Conservation (phyloP, 1,140 invertebrate species). For the Ruditapes philippinarum region DNA sequence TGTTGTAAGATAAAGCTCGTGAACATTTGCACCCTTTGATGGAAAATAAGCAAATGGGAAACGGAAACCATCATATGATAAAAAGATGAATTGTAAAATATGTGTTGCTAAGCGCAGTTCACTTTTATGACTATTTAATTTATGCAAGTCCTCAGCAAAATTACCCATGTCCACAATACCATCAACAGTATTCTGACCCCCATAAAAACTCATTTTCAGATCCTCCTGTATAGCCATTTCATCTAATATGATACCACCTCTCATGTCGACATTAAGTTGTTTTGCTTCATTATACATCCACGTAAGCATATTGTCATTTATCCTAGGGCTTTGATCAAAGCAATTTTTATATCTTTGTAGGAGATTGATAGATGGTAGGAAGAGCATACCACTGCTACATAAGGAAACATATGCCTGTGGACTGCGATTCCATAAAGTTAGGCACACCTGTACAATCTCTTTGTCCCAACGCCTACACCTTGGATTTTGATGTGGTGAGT, state of each 20-base stretch:
- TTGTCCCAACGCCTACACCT: constrained; percentile 33
- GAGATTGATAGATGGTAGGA: neutral
- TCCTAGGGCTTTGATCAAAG: constrained; percentile 3
- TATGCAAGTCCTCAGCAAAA: neutral
- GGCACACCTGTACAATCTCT: neutral
- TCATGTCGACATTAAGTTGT: neutral
- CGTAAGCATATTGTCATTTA: constrained; percentile 12
- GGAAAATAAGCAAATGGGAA: too few relatives aligned
- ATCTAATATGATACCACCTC: constrained; percentile 16
- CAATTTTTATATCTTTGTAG: constrained; percentile 45
- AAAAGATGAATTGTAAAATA: too few relatives aligned
- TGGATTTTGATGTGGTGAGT: neutral
- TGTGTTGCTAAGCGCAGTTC: neutral
- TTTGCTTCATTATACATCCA: constrained; percentile 32
- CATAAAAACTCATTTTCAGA: constrained; percentile 21
- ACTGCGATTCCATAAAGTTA: constrained; percentile 13
- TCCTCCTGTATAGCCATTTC: constrained; percentile 33
- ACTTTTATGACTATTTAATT: neutral
- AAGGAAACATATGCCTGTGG: constrained; percentile 9
- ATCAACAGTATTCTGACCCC: neutral
- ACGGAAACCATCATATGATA: too few relatives aligned
- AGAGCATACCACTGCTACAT: neutral
- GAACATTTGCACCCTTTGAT: neutral
- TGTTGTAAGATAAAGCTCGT: neutral
- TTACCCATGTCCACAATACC: neutral